Evolutionary conservation across 2,888 invertebrate genomes (phyloP).

Genomic region (Muscina levida): DNA sequence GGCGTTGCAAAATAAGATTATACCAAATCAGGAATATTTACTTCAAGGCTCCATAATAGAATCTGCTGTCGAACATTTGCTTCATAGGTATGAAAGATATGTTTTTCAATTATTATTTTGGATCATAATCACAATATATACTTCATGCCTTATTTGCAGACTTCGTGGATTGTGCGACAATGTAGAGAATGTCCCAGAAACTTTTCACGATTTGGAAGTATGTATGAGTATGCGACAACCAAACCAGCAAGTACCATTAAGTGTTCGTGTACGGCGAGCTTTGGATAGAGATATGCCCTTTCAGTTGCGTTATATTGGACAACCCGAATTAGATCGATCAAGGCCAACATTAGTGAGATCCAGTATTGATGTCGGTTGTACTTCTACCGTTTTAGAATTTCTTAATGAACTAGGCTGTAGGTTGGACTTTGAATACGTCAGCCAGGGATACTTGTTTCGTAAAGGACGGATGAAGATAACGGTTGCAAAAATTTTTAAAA

Average conservation of each 20-base stretch:
- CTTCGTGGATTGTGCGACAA: conserved; percentile 91
- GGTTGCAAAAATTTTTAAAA: conserved; percentile 95
- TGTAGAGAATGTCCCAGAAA: conserved; percentile 93
- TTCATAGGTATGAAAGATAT: conserved; percentile 83
- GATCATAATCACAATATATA: conserved; percentile 6
- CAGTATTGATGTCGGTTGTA: conserved; percentile 95
- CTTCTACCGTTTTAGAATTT: conserved; percentile 93
- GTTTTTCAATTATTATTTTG: neutral
- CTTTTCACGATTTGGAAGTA: conserved; percentile 96
- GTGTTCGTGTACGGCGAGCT: conserved; percentile 91
- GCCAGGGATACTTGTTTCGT: conserved; percentile 93
- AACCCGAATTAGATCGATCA: conserved; percentile 92
- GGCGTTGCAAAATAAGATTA: conserved; percentile 90
- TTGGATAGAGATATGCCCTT: conserved; percentile 85
- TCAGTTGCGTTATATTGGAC: conserved; percentile 95
- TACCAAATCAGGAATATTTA: conserved; percentile 96
- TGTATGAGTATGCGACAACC: conserved; percentile 89
- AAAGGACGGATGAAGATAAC: conserved; percentile 98
- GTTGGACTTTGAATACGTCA: conserved; percentile 95
- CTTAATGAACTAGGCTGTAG: conserved; percentile 94
- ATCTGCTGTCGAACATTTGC: conserved; percentile 92
- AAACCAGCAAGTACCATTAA: conserved; percentile 85
- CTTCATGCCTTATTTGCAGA: conserved; percentile 28
- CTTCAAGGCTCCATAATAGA: conserved; percentile 96
- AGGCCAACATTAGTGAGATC: conserved; percentile 94